A percentile compares a stretch with the other conserved stretches of the same genome.
Evolutionary conservation across 1,140 invertebrate genomes (phyloP).

Genomic region (Colletes gigas): DNA sequence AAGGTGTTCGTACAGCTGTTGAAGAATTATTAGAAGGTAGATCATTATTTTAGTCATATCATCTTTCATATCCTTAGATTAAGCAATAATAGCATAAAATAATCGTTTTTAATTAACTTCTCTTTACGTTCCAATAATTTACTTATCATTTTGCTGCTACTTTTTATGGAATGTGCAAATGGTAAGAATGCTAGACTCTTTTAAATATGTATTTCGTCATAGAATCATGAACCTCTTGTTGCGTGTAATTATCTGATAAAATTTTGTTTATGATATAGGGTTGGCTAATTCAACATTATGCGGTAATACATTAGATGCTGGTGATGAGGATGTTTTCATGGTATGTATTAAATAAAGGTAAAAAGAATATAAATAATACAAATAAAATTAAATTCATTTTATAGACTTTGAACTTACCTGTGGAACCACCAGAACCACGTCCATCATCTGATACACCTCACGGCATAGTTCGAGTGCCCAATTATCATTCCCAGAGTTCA

Average conservation of each 20-base stretch:
- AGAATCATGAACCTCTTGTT: background rate
- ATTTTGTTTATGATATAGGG: slow-evolving; percentile 73
- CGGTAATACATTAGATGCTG: slow-evolving; percentile 83
- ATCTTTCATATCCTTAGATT: background rate
- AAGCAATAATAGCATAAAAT: background rate
- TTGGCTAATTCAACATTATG: slow-evolving; percentile 81
- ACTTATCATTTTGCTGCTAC: slow-evolving; percentile 56
- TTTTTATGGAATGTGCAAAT: slow-evolving; percentile 60
- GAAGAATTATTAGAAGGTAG: slow-evolving; percentile 95
- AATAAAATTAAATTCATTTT: slow-evolving; percentile 66
- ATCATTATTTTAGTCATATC: slow-evolving; percentile 4
- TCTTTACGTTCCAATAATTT: slow-evolving; percentile 39
- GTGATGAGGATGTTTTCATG: slow-evolving; percentile 93
- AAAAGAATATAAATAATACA: slow-evolving; percentile 3
- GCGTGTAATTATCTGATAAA: slow-evolving; percentile 1
- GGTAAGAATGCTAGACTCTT: slow-evolving; percentile 58
- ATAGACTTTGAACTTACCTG: slow-evolving; percentile 90
- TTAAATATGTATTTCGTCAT: background rate
- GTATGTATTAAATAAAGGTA: slow-evolving; percentile 79
- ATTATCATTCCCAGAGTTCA: slow-evolving; percentile 74
- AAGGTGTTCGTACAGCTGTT: slow-evolving; percentile 93
- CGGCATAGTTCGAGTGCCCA: slow-evolving; percentile 68
- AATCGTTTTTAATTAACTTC: background rate
- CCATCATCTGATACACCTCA: slow-evolving; percentile 84
- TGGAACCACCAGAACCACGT: slow-evolving; percentile 86